Base-by-base conservation (phyloP, 2,113 vertebrate species). In the Hippopotamus amphibius region DNA sequence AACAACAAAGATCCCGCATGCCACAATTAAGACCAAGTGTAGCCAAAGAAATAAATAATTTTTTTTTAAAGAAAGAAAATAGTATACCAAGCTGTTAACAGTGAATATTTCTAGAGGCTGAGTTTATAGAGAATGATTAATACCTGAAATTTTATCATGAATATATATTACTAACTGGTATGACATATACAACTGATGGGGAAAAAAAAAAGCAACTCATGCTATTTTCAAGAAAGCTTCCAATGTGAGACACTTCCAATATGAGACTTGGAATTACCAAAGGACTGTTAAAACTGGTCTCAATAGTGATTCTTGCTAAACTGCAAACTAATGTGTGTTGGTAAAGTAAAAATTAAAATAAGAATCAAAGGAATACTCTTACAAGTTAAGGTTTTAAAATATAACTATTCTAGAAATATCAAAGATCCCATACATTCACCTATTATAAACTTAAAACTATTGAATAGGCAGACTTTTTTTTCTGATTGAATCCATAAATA, bases 381-480 rank as follows among this genome's bases (percentile, higher is more conserved):
- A 28, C 8, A 95, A 90, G 12, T 88, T 82, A 30, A 48, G 28
- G 65, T 82, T 90, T 93, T 88, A 65, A 93, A 96, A 80, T 57
- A 46, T 43, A 94, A 87, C 88, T 95, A 90, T 79, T 90, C 65
- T 71, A 63, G 28, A 93, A 82, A 90, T 68, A 28, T 77, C 33
- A 79, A 94, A 63, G 33, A 91, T 26, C 19, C 21, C 24, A 88
- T 65, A 91, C 7, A 93, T 63, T 95, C 79, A 63, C 17, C 17
- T 72, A 65, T 50, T 76, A 84, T 17, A 43, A 3, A 72, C 22
- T 80, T 81, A 46, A 88, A 83, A 68, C 14, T 71, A 92, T 76
- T 66, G 13, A 82, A 61, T n/a, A 59, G 10, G 37, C 13, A 41
- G 22, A 55, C 10, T 41, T 65, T 15, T 84, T 85, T 74, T 83